Evolutionary conservation across 2,888 invertebrate genomes (phyloP).

Genomic region (Monochamus alternatus): DNA sequence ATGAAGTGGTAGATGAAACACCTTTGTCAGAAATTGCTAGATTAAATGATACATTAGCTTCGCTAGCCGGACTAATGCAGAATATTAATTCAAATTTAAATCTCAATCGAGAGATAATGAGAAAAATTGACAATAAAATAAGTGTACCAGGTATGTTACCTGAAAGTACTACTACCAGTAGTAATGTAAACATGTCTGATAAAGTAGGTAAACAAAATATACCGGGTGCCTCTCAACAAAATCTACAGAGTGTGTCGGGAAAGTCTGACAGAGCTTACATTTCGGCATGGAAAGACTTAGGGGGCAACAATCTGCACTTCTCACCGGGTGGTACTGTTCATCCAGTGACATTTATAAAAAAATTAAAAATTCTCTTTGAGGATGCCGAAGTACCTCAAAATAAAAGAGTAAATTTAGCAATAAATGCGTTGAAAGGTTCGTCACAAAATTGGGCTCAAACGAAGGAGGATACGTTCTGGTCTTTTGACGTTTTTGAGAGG

Average conservation of each 20-base stretch:
- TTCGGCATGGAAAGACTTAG: conserved; percentile 5
- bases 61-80: too few species aligned
- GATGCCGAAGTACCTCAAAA: conserved; percentile 21
- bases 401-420: conserved; percentile 10
- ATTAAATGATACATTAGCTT: too few species aligned
- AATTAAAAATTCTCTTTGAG: conserved; percentile 18
- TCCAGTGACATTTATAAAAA: conserved; percentile 12
- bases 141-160: too few species aligned
- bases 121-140: background rate
- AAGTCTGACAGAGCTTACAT: conserved; percentile 2
- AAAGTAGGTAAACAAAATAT: too few species aligned
- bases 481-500: conserved; percentile 15
- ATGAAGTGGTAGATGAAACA: too few species aligned
- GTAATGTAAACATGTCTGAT: too few species aligned
- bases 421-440: conserved; percentile 22
- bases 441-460: conserved; percentile 31
- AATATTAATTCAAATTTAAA: too few species aligned
- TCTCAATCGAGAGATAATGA: background rate
- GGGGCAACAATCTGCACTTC: background rate
- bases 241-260: background rate
- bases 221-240: too few species aligned
- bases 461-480: conserved; percentile 25
- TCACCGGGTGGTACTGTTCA: background rate
- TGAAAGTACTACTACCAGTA: too few species aligned
- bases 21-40: too few species aligned